These are phyloP conservation scores for Gracilinanus agilis DNA, from an alignment of 2,113 vertebrate species.

Conservation along the genomic window DNA sequence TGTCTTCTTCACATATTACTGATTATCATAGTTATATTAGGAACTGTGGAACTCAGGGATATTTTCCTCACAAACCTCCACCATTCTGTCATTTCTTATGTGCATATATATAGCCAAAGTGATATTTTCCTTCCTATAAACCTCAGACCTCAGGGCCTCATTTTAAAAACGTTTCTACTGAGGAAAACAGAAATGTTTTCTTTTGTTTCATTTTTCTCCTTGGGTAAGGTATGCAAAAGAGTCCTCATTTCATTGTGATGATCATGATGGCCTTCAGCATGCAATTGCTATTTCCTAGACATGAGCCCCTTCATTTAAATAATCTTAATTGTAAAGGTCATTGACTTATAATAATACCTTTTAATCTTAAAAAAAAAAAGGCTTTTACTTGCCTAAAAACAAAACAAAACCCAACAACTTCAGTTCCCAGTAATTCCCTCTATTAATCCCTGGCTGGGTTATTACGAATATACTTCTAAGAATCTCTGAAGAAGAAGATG, in stretches of 20 bases:
- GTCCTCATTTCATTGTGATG: not conserved
- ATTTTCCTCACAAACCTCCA: slow-evolving; percentile 26
- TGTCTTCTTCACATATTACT: slow-evolving; percentile 54
- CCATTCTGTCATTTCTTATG: slow-evolving; percentile 29
- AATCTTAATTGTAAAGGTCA: not conserved
- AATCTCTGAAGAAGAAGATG: not conserved
- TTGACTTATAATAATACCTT: not conserved
- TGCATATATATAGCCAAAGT: slow-evolving; percentile 29
- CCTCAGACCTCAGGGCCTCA: slow-evolving; percentile 5
- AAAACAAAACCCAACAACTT: not conserved
- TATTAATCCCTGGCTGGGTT: not conserved
- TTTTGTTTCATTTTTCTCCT: not conserved
- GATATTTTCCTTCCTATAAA: slow-evolving; percentile 28
- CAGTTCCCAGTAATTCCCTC: not conserved
- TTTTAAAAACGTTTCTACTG: slow-evolving; percentile 15
- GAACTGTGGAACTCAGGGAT: slow-evolving; percentile 14
- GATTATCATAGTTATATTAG: slow-evolving; percentile 52
- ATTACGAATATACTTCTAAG: not conserved
- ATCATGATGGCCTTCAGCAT: not conserved
- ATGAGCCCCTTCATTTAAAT: not conserved
- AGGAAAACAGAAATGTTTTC: slow-evolving; percentile 3
- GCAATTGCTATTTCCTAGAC: not conserved
- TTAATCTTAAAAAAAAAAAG: not conserved
- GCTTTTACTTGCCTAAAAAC: not conserved
- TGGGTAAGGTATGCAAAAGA: not conserved